Evolutionary conservation across 2,797 vertebrate genomes (phyloP).

Genomic region (Odontamblyopus rebecca): DNA sequence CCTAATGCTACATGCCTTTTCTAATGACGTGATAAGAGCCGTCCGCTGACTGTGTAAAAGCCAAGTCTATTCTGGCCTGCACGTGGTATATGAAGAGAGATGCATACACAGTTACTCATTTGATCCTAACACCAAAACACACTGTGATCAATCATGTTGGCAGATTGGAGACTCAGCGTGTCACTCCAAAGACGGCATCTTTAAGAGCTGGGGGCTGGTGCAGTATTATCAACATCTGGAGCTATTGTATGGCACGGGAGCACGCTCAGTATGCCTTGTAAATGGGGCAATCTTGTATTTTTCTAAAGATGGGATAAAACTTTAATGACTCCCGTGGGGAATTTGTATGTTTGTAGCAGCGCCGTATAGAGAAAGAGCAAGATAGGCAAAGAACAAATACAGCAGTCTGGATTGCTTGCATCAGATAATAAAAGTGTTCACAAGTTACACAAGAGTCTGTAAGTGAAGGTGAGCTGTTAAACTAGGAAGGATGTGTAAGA

Average conservation of each 20-base stretch:
- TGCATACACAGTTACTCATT: conserved; percentile 11
- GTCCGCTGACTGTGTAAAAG: conserved; percentile 10
- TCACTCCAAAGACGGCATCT: conserved; percentile 27
- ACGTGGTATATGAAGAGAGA: neutral
- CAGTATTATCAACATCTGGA: conserved; percentile 26
- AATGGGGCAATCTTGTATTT: conserved; percentile 37
- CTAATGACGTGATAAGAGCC: conserved; percentile 20
- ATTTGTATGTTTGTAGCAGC: conserved; percentile 23
- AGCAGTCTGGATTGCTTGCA: conserved; percentile 19
- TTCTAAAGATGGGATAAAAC: conserved; percentile 38
- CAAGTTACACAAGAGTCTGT: conserved; percentile 24
- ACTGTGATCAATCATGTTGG: conserved; percentile 23
- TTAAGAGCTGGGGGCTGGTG: conserved; percentile 16
- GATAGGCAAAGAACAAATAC: conserved; percentile 43
- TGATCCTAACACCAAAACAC: conserved; percentile 7
- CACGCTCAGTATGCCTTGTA: conserved; percentile 30
- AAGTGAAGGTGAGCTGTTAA: conserved; percentile 18
- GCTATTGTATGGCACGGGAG: conserved; percentile 17
- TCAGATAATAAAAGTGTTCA: conserved; percentile 31
- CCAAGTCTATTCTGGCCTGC: neutral
- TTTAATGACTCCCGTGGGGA: conserved; percentile 35
- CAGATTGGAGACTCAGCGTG: conserved; percentile 23
- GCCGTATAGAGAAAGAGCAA: conserved; percentile 17
- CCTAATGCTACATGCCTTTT: conserved; percentile 12
- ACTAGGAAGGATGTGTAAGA: conserved; percentile 28